Conservation (phyloP, 1,140 invertebrate genomes). For the Rhyzopertha dominica region DNA sequence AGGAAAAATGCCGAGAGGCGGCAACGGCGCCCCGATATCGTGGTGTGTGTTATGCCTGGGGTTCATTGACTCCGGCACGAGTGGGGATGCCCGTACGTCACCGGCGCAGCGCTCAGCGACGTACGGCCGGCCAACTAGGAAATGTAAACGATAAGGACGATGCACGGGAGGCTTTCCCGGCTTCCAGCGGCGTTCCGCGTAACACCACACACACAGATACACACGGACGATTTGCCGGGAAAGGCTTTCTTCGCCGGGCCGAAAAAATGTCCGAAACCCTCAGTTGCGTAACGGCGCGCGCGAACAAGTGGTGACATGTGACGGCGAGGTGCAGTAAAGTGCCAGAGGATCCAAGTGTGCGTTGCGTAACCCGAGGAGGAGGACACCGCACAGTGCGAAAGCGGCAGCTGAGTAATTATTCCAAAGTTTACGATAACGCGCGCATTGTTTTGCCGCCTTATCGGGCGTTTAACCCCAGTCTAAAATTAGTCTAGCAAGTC, state of each 20-base stretch:
- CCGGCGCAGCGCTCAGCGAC: constrained; percentile 27
- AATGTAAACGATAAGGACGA: constrained; percentile 27
- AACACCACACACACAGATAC: constrained; percentile 38
- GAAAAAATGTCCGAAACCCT: constrained; percentile 39
- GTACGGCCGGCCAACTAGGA: constrained; percentile 15
- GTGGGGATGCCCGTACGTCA: constrained; percentile 40
- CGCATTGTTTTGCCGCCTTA: too few relatives aligned
- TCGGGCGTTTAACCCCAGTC: too few relatives aligned
- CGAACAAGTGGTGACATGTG: neutral
- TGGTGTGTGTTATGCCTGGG: constrained; percentile 11
- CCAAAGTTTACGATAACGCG: too few relatives aligned
- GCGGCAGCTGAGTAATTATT: too few relatives aligned
- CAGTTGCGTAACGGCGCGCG: constrained; percentile 10
- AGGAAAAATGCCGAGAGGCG: too few relatives aligned
- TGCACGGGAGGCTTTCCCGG: constrained; percentile 12
- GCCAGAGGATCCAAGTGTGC: too few relatives aligned
- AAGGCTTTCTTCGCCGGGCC: constrained; percentile 40
- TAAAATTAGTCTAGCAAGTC: too few relatives aligned
- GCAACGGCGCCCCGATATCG: too few relatives aligned
- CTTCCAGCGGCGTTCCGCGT: constrained; percentile 29
- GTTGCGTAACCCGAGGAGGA: too few relatives aligned
- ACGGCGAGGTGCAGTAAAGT: too few relatives aligned
- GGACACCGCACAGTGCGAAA: too few relatives aligned
- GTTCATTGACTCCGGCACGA: constrained; percentile 32
- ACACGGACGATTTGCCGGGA: constrained; percentile 42